These are phyloP conservation scores for Ctenochaetus hawaiiensis DNA, from an alignment of 2,797 vertebrate species.

Conservation along the genomic window DNA sequence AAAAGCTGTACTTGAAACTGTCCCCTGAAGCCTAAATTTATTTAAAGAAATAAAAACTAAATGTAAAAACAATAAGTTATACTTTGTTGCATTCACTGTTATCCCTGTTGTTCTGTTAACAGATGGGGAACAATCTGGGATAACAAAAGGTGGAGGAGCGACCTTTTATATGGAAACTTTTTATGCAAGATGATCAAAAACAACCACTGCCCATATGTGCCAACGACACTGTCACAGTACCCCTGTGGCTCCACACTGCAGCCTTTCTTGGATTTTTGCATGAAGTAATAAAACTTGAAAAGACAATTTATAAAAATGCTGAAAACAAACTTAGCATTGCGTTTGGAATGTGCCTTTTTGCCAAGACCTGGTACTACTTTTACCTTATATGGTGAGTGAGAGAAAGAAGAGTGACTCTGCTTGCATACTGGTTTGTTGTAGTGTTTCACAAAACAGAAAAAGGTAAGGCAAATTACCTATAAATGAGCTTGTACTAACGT, in stretches of 20 bases:
- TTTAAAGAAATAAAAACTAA: background rate
- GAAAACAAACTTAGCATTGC: slow-evolving; percentile 64
- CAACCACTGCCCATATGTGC: slow-evolving; percentile 64
- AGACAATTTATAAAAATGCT: slow-evolving; percentile 61
- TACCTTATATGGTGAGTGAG: slow-evolving; percentile 74
- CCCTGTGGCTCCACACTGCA: slow-evolving; percentile 62
- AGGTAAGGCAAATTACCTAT: slow-evolving; percentile 39
- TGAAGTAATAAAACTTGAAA: slow-evolving; percentile 72
- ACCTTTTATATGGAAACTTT: slow-evolving; percentile 68
- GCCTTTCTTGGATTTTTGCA: slow-evolving; percentile 68
- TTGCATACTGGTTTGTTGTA: slow-evolving; percentile 48
- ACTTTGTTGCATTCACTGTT: slow-evolving; percentile 66
- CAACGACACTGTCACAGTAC: slow-evolving; percentile 66
- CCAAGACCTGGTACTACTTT: slow-evolving; percentile 76
- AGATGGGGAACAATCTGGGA: slow-evolving; percentile 90
- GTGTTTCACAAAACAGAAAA: slow-evolving; percentile 59
- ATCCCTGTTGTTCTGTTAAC: slow-evolving; percentile 81
- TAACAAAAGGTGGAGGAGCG: slow-evolving; percentile 78
- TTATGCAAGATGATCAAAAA: slow-evolving; percentile 79
- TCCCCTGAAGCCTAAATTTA: background rate
- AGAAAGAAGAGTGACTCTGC: slow-evolving; percentile 58
- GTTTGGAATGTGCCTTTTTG: slow-evolving; percentile 76
- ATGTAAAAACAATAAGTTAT: slow-evolving; percentile 17
- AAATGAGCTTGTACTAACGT: slow-evolving; percentile 50
- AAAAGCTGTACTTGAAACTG: background rate